These are phyloP conservation scores for Orcinus orca DNA, from an alignment of 2,113 vertebrate species.

Conservation along the genomic window DNA sequence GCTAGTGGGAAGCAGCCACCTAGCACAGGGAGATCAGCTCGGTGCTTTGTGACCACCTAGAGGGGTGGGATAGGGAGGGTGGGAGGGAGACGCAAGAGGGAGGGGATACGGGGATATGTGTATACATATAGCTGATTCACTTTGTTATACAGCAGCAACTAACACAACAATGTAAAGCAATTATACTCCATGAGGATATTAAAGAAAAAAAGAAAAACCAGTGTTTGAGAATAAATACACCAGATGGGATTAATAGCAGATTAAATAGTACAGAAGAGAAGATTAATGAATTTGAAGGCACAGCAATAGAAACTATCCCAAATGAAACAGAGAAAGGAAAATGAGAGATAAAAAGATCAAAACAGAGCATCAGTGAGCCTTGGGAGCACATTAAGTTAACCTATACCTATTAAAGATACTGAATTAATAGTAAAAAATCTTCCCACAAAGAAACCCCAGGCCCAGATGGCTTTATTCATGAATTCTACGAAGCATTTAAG, in stretches of 20 bases:
- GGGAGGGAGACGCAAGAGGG: no score
- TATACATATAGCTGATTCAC: no score
- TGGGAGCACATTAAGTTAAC: background rate
- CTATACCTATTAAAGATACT: background rate
- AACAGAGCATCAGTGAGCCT: background rate
- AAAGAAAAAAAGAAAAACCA: background rate
- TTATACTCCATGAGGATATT: no score
- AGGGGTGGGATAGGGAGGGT: no score
- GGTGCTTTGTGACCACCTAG: no score
- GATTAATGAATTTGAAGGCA: background rate
- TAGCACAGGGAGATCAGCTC: no score
- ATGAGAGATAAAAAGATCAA: background rate
- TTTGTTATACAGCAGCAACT: no score
- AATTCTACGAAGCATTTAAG: background rate
- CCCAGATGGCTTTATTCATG: background rate
- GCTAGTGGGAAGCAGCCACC: no score
- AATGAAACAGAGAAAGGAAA: background rate
- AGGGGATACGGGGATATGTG: no score
- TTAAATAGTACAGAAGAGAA: background rate
- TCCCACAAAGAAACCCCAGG: background rate
- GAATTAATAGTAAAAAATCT: background rate
- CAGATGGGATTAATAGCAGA: background rate
- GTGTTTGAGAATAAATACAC: background rate
- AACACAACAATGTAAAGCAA: no score
- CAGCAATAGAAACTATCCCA: background rate